A percentile compares a stretch with the other conserved stretches of the same genome.
These are phyloP conservation scores for Antechinus flavipes DNA, from an alignment of 2,113 vertebrate species.

Conservation along the genomic window DNA sequence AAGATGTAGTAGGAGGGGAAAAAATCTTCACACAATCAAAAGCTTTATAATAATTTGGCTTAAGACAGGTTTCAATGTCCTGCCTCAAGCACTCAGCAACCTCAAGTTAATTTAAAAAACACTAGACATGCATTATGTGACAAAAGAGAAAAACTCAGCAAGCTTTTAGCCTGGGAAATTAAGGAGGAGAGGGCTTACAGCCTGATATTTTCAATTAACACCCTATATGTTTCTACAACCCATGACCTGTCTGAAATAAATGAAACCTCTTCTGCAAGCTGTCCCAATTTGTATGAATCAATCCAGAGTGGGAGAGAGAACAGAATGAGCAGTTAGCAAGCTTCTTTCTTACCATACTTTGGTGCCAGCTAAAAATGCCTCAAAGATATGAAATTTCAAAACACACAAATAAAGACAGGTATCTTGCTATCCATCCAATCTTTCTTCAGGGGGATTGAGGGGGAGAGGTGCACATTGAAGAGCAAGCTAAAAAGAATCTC, in stretches of 20 bases:
- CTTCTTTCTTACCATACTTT: slow-evolving; percentile 52
- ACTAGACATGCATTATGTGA: slow-evolving; percentile 54
- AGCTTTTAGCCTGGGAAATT: slow-evolving; percentile 73
- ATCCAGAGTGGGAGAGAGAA: slow-evolving; percentile 53
- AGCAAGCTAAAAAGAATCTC: slow-evolving; percentile 19
- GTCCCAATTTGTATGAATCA: slow-evolving; percentile 69
- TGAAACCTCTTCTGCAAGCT: slow-evolving; percentile 55
- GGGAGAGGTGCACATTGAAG: not conserved
- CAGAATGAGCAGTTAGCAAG: not conserved
- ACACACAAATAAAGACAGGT: slow-evolving; percentile 49
- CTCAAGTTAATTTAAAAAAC: slow-evolving; percentile 68
- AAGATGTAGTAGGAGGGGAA: slow-evolving; percentile 21
- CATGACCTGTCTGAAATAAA: slow-evolving; percentile 72
- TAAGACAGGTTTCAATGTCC: slow-evolving; percentile 60
- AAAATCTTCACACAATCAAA: slow-evolving; percentile 56
- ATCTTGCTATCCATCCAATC: not conserved
- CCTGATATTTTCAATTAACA: slow-evolving; percentile 79
- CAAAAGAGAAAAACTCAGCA: slow-evolving; percentile 59
- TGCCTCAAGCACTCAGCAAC: slow-evolving; percentile 56
- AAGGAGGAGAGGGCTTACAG: slow-evolving; percentile 61
- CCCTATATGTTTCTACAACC: slow-evolving; percentile 63
- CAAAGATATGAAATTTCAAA: slow-evolving; percentile 53
- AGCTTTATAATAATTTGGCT: slow-evolving; percentile 56
- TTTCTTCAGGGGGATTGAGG: slow-evolving; percentile 9
- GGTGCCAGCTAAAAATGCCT: slow-evolving; percentile 63